These are phyloP conservation scores for Dendrolimus pini DNA, from an alignment of 2,888 invertebrate species.

Conservation along the genomic window DNA sequence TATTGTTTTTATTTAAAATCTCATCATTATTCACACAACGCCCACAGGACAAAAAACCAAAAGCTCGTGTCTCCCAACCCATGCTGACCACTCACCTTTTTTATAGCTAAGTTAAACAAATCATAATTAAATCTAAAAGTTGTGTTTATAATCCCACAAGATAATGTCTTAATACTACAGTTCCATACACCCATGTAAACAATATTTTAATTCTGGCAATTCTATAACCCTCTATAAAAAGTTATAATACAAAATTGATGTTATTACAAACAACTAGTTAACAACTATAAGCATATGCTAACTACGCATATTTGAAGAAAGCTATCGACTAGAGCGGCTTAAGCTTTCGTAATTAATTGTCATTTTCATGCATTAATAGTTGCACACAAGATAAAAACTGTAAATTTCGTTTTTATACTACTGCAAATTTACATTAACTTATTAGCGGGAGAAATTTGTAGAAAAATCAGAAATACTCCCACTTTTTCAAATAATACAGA, in stretches of 20 bases:
- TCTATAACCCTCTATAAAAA: too few relatives aligned
- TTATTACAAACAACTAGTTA: conserved; percentile 2
- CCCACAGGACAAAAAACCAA: conserved; percentile 62
- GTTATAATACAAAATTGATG: neutral
- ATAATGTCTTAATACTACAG: too few relatives aligned
- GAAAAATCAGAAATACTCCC: too few relatives aligned
- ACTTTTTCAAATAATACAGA: too few relatives aligned
- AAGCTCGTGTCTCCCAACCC: conserved; percentile 63
- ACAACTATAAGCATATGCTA: conserved; percentile 20
- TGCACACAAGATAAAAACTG: conserved; percentile 24
- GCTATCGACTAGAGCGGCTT: conserved; percentile 28
- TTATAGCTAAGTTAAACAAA: neutral
- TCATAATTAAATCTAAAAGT: neutral
- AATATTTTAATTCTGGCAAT: too few relatives aligned
- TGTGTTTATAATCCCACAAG: too few relatives aligned
- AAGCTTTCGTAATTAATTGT: conserved; percentile 24
- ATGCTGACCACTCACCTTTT: conserved; percentile 57
- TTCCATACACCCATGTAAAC: too few relatives aligned
- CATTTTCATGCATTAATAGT: conserved; percentile 24
- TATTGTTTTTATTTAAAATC: conserved; percentile 11
- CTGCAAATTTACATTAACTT: too few relatives aligned
- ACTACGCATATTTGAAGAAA: conserved; percentile 19
- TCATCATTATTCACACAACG: conserved; percentile 38
- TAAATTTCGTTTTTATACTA: too few relatives aligned
- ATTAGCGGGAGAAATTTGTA: too few relatives aligned